A percentile compares a stretch with the other conserved stretches of the same genome.
Conservation (phyloP, 2,113 vertebrate genomes). For the Trichomycterus rosablanca region DNA sequence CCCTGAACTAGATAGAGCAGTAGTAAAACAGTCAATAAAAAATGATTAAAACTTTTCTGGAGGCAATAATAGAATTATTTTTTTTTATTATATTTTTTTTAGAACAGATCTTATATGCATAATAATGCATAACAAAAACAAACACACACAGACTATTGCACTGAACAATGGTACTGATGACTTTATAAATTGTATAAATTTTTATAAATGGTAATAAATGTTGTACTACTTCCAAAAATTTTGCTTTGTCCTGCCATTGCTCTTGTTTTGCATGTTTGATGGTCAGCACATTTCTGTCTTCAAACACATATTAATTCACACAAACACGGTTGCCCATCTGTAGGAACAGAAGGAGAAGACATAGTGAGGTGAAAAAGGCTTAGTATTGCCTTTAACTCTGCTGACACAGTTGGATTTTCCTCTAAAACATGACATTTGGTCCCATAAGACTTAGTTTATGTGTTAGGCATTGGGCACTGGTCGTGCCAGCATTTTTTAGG, state of each 20-base stretch:
- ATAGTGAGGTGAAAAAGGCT: constrained; percentile 7
- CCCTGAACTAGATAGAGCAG: too few relatives aligned
- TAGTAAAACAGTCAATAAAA: too few relatives aligned
- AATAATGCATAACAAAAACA: too few relatives aligned
- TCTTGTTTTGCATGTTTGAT: constrained; percentile 4
- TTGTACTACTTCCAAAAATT: too few relatives aligned
- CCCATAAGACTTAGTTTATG: constrained; percentile 26
- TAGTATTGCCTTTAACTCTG: constrained; percentile 13
- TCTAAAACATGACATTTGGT: constrained; percentile 20
- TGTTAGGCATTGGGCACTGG: constrained; percentile 45
- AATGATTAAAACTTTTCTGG: too few relatives aligned
- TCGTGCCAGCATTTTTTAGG: constrained; percentile 53
- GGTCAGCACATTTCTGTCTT: background rate
- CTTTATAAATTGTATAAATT: too few relatives aligned
- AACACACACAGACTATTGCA: too few relatives aligned
- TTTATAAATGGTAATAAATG: too few relatives aligned
- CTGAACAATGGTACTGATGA: too few relatives aligned
- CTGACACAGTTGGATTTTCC: constrained; percentile 25
- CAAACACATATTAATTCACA: constrained; percentile 21
- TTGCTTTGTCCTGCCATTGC: background rate
- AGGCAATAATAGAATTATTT: too few relatives aligned
- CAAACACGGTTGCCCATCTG: constrained; percentile 31
- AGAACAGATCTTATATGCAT: too few relatives aligned
- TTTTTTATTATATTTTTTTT: too few relatives aligned
- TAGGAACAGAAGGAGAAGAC: constrained; percentile 32